A percentile compares a stretch with the other conserved stretches of the same genome.
Evolutionary conservation across 2,797 vertebrate genomes (phyloP).

Genomic region (Melanotaenia pygmaea): DNA sequence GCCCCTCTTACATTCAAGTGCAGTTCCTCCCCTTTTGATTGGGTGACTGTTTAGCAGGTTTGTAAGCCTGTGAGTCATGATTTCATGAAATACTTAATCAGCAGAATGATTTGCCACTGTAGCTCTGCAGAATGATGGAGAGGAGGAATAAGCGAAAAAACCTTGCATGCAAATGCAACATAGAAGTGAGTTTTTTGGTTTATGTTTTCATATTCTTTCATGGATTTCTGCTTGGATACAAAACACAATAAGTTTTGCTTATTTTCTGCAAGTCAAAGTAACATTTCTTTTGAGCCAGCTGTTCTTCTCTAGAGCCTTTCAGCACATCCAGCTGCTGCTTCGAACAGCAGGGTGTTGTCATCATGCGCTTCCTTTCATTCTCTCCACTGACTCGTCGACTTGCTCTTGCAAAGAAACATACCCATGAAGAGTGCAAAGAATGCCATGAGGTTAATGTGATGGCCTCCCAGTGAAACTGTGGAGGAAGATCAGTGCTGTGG

Average conservation of each 20-base stretch:
- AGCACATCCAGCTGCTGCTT: slow-evolving; percentile 52
- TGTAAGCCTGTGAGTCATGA: slow-evolving; percentile 76
- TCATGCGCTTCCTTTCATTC: slow-evolving; percentile 37
- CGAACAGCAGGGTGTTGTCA: slow-evolving; percentile 37
- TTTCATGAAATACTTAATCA: slow-evolving; percentile 64
- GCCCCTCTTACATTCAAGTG: slow-evolving; percentile 85
- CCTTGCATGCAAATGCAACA: slow-evolving; percentile 86
- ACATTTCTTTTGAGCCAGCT: slow-evolving; percentile 62
- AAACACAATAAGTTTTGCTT: slow-evolving; percentile 78
- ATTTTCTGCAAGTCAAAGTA: slow-evolving; percentile 73
- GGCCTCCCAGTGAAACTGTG: slow-evolving; percentile 81
- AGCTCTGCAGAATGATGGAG: slow-evolving; percentile 69
- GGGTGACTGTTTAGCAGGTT: slow-evolving; percentile 76
- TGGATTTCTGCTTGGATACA: slow-evolving; percentile 75
- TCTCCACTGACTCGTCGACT: slow-evolving; percentile 57
- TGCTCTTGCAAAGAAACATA: slow-evolving; percentile 79
- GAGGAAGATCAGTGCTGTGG: slow-evolving; percentile 81
- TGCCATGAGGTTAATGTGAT: slow-evolving; percentile 87
- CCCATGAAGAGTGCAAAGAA: slow-evolving; percentile 89
- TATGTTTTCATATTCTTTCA: slow-evolving; percentile 82
- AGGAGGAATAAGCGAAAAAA: slow-evolving; percentile 79
- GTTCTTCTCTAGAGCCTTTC: slow-evolving; percentile 44
- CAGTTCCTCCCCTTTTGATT: slow-evolving; percentile 80
- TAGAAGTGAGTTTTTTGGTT: slow-evolving; percentile 86
- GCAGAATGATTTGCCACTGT: slow-evolving; percentile 72